phyloP scores from a whole-genome alignment of 2,888 invertebrate genomes.

The Abrostola tripartita region DNA sequence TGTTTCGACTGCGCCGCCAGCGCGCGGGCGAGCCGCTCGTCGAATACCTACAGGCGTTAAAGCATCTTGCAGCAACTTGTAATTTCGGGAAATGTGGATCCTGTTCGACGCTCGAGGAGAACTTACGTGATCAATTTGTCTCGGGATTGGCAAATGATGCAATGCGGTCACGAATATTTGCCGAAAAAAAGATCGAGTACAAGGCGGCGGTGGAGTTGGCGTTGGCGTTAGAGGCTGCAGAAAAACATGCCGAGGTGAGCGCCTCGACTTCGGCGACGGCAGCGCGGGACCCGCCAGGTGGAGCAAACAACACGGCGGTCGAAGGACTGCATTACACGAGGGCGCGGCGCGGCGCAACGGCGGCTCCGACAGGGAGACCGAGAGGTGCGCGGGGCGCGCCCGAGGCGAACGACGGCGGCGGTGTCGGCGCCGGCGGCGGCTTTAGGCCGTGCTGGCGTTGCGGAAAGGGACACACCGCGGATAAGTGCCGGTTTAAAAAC shows the following conservation, averaged over 20 bases:
- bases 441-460: slow-evolving; percentile 48
- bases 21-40: not conserved
- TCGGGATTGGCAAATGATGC: slow-evolving; percentile 6
- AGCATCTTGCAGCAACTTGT: slow-evolving; percentile 5
- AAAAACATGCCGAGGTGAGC: slow-evolving; percentile 47
- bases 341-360: slow-evolving; percentile 7
- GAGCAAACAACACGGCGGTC: no score
- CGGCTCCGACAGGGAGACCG: no score
- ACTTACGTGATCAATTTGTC: slow-evolving; percentile 14
- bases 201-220: slow-evolving; percentile 10
- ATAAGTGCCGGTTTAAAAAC: slow-evolving; percentile 46
- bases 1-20: no score
- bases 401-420: slow-evolving; percentile 16
- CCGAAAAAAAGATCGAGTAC: slow-evolving; percentile 5
- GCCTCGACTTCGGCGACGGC: slow-evolving; percentile 28
- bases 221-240: slow-evolving; percentile 50
- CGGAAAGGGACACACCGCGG: slow-evolving; percentile 42
- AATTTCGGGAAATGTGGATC: slow-evolving; percentile 6
- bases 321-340: slow-evolving; percentile 1
- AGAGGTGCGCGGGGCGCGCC: slow-evolving; percentile 27
- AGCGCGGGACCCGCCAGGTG: no score
- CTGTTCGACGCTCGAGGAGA: slow-evolving; percentile 9
- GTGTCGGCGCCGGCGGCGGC: slow-evolving; percentile 7
- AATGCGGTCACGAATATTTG: slow-evolving; percentile 15
- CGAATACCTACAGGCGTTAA: not conserved